Evolutionary conservation across 2,888 invertebrate species (phyloP).

Genomic region (Andrena bucephala): DNA sequence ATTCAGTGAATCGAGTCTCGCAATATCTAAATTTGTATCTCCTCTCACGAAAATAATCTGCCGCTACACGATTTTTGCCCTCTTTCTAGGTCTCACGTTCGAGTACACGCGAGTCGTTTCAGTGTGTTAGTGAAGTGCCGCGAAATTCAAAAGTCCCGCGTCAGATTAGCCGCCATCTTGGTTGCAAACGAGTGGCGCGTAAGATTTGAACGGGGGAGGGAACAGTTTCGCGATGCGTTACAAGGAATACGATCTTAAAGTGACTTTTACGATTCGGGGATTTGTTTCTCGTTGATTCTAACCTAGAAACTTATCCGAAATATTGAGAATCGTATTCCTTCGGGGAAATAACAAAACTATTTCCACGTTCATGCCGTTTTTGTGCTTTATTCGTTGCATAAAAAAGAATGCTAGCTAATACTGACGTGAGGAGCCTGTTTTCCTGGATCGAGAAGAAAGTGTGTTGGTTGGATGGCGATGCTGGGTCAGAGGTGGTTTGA

Average conservation of each 20-base stretch:
- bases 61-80: neutral
- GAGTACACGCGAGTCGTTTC: neutral
- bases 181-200: neutral
- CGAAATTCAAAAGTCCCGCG: neutral
- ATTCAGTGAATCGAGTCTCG: constrained; percentile 2
- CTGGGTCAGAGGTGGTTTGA: neutral
- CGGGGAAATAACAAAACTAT: neutral
- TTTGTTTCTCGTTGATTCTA: neutral
- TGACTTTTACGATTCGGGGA: neutral
- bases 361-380: neutral
- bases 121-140: neutral
- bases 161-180: constrained; percentile 5
- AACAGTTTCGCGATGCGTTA: neutral
- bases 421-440: constrained; percentile 1
- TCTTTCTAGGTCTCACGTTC: neutral
- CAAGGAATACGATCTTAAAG: neutral
- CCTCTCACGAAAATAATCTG: neutral
- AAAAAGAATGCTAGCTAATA: neutral
- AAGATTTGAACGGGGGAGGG: neutral
- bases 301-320: neutral
- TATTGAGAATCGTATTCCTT: neutral
- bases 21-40: constrained; percentile 16
- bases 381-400: neutral
- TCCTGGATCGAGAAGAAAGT: constrained; percentile 5
- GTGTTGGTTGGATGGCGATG: constrained; percentile 11